phyloP scores from a whole-genome alignment of 2,888 invertebrate genomes.

The Idaea straminata region DNA sequence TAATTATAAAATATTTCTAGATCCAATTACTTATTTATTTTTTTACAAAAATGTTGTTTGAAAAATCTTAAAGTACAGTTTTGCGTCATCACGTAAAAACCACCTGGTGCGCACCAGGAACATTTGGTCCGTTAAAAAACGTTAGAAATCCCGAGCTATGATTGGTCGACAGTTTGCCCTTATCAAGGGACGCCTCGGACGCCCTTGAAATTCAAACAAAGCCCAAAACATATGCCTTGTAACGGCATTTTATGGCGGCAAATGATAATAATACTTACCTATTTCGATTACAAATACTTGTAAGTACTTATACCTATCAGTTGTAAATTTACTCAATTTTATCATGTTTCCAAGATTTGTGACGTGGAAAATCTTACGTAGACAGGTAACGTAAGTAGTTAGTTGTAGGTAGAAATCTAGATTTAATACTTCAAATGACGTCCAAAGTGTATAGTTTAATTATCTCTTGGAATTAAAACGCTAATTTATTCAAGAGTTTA shows the following conservation, averaged over 20 bases:
- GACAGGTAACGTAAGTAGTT: not conserved
- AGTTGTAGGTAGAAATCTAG: not conserved
- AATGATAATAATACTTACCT: conserved; percentile 1
- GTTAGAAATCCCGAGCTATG: conserved; percentile 49
- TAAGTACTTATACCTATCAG: not conserved
- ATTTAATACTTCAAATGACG: conserved; percentile 10
- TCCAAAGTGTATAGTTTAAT: conserved; percentile 4
- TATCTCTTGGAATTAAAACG: conserved; percentile 1
- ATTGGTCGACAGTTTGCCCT: conserved; percentile 72
- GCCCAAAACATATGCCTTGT: conserved; percentile 42
- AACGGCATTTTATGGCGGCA: conserved; percentile 51
- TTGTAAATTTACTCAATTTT: not conserved
- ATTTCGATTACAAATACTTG: not conserved
- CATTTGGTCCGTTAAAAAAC: conserved; percentile 42
- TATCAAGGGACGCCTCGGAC: conserved; percentile 61
- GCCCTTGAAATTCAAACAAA: conserved; percentile 60
- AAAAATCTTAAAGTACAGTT: too few species aligned
- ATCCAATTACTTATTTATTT: not conserved
- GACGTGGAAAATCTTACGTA: not conserved
- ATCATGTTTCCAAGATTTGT: not conserved
- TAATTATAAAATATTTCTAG: too few species aligned
- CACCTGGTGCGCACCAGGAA: not conserved
- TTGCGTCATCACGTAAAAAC: not conserved
- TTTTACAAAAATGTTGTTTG: too few species aligned
- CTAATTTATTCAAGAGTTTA: not conserved